phyloP scores from a whole-genome alignment of 23 tunicate species.

The Halocynthia aurantium region DNA sequence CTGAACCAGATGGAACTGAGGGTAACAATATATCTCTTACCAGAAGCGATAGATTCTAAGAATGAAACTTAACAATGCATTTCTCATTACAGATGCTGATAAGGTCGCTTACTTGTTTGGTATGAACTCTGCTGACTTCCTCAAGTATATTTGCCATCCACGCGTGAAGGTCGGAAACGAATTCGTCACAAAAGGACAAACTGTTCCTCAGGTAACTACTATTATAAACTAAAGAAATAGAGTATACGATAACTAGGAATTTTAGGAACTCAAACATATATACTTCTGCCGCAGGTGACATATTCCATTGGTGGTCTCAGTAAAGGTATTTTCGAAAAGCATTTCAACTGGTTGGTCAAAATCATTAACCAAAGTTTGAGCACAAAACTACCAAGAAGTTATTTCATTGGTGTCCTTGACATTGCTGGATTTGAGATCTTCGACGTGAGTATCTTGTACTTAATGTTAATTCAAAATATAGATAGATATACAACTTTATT shows the following conservation, averaged over 20 bases:
- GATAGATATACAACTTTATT: too few relatives aligned
- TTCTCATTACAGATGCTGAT: constrained; percentile 78
- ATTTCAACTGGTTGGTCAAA: constrained; percentile 93
- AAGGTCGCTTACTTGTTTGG: constrained; percentile 95
- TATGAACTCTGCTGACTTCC: constrained; percentile 91
- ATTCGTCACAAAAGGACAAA: constrained; percentile 97
- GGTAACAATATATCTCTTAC: too few relatives aligned
- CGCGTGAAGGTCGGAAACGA: constrained; percentile 98
- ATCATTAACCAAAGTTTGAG: constrained; percentile 79
- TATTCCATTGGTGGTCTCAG: constrained; percentile 77
- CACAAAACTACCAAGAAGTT: constrained; percentile 95
- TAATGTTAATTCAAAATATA: not conserved
- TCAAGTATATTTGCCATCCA: constrained; percentile 83
- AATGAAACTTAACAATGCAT: too few relatives aligned
- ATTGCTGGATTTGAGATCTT: constrained; percentile 99
- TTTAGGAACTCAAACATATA: too few relatives aligned
- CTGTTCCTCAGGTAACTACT: constrained; percentile 54
- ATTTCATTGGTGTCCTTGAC: constrained; percentile 98
- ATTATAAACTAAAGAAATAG: too few relatives aligned
- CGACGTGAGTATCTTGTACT: constrained; percentile 54
- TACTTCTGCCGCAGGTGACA: not conserved
- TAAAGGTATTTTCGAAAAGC: constrained; percentile 82
- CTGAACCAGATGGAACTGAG: constrained; percentile 94
- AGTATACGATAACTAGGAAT: too few relatives aligned
- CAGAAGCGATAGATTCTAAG: too few relatives aligned